Conservation (phyloP, 2,888 invertebrate species). For the Hesperia comma region DNA sequence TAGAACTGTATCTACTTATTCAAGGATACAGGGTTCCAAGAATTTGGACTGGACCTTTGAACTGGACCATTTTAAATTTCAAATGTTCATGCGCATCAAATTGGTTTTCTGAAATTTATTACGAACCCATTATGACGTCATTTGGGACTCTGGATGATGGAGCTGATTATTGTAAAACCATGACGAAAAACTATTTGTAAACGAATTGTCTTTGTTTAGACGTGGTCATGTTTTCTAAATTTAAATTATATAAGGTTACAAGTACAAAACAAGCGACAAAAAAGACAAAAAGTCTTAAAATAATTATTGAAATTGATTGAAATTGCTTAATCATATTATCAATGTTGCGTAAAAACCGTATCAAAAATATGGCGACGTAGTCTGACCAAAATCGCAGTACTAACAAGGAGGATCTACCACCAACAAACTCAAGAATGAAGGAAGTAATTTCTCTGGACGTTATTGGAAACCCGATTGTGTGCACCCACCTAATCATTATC, state of each 20-base stretch:
- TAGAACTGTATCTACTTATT: no score
- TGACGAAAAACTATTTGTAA: conserved; percentile 72
- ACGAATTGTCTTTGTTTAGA: conserved; percentile 75
- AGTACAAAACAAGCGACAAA: no score
- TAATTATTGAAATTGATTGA: no score
- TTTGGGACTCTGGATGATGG: conserved; percentile 58
- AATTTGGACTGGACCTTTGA: no score
- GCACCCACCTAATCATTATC: conserved; percentile 27
- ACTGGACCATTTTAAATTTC: neutral
- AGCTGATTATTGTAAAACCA: conserved; percentile 69
- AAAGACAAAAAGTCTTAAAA: no score
- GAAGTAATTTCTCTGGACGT: conserved; percentile 51
- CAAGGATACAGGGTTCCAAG: no score
- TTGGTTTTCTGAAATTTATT: conserved; percentile 52
- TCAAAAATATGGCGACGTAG: neutral
- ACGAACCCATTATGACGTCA: conserved; percentile 51
- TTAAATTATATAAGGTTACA: no score
- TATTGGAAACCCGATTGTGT: conserved; percentile 28
- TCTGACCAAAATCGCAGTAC: neutral
- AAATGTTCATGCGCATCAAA: neutral
- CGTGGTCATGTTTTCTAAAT: no score
- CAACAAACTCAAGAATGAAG: conserved; percentile 41
- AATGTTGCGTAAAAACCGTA: no score
- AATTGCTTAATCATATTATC: no score
- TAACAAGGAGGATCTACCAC: conserved; percentile 1